These are phyloP conservation scores for Cephus spinipes DNA, from an alignment of 2,888 invertebrate species.

Conservation along the genomic window DNA sequence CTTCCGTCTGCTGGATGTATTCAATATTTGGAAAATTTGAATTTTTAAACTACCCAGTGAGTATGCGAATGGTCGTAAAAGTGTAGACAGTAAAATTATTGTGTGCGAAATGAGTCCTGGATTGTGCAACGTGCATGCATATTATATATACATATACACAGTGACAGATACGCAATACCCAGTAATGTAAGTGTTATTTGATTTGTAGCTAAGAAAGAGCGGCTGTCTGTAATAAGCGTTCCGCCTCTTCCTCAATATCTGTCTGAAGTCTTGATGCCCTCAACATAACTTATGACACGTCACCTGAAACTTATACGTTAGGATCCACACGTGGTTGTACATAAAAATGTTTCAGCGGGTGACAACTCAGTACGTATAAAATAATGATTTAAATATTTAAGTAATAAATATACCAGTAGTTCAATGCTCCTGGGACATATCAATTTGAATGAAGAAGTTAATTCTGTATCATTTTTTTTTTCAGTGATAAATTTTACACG, in stretches of 20 bases:
- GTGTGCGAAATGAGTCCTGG: constrained; percentile 16
- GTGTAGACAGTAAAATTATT: constrained; percentile 17
- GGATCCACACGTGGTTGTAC: constrained; percentile 2
- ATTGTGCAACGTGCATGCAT: constrained; percentile 12
- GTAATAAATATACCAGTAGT: not conserved
- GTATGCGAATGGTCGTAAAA: not conserved
- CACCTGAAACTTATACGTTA: not conserved
- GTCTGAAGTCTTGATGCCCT: constrained; percentile 30
- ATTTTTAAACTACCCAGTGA: not conserved
- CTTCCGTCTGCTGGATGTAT: not conserved
- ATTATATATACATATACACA: not conserved
- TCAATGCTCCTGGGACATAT: not conserved
- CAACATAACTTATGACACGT: constrained; percentile 9
- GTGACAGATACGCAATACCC: constrained; percentile 23
- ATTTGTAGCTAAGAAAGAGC: constrained; percentile 53
- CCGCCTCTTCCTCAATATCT: constrained; percentile 60
- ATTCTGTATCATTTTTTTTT: not conserved
- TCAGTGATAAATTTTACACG: not conserved
- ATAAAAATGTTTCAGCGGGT: not conserved
- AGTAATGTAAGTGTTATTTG: constrained; percentile 46
- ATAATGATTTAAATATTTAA: not conserved
- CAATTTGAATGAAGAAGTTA: not conserved
- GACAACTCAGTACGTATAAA: not conserved
- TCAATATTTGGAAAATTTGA: not conserved
- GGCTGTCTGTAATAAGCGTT: constrained; percentile 52